phyloP scores from a whole-genome alignment of 2,888 invertebrate genomes.

The Drosophila kanekoi region DNA sequence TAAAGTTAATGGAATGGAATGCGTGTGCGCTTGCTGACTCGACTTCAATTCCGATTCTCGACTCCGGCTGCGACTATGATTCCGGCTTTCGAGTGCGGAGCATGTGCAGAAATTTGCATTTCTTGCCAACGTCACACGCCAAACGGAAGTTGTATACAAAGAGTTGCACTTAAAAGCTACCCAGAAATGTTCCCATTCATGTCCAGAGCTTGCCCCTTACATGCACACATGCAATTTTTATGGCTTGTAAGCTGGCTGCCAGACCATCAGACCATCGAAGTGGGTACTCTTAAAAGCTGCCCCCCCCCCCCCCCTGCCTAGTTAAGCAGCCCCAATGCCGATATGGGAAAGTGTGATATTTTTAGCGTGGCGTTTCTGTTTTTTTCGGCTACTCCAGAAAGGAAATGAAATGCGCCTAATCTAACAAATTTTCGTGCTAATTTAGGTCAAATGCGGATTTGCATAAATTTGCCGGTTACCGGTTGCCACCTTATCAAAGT shows the following conservation, averaged over 20 bases:
- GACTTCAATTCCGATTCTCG: constrained; percentile 53
- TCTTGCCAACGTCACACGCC: constrained; percentile 69
- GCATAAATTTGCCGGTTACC: constrained; percentile 70
- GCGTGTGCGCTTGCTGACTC: constrained; percentile 72
- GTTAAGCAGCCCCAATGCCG: constrained; percentile 4
- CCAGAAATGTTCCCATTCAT: constrained; percentile 67
- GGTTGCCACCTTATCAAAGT: constrained; percentile 80
- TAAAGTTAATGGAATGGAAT: constrained; percentile 79
- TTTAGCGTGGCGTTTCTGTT: constrained; percentile 11
- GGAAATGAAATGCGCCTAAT: constrained; percentile 78
- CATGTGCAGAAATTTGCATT: constrained; percentile 76
- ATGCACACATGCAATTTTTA: constrained; percentile 76
- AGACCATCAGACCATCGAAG: constrained; percentile 59
- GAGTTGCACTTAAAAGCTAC: constrained; percentile 76
- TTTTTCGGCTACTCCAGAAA: constrained; percentile 36
- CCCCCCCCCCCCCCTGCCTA: background rate
- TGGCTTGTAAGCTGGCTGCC: constrained; percentile 68
- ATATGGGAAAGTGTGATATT: constrained; percentile 32
- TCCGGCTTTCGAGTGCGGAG: constrained; percentile 17
- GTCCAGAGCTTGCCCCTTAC: constrained; percentile 49
- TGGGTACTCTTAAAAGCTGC: constrained; percentile 46
- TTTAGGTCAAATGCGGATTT: constrained; percentile 82
- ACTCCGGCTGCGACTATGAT: constrained; percentile 23
- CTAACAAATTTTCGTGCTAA: constrained; percentile 82
- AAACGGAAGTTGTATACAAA: constrained; percentile 80